A percentile compares a stretch with the other conserved stretches of the same genome.
These are phyloP conservation scores for Acanthochromis polyacanthus DNA, from an alignment of 2,113 vertebrate species.

Conservation along the genomic window DNA sequence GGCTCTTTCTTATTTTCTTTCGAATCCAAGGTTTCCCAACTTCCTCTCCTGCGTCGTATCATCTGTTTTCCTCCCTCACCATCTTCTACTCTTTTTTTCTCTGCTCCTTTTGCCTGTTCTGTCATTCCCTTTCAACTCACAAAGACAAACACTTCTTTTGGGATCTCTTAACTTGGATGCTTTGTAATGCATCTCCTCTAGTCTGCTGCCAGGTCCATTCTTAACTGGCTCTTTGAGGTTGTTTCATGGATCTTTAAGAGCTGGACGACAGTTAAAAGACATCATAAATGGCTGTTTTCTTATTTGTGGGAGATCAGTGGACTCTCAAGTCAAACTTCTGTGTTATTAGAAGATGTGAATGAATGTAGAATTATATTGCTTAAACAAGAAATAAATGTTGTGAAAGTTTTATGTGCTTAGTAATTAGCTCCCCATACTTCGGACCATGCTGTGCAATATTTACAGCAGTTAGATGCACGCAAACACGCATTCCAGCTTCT, in stretches of 20 bases:
- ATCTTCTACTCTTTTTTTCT: not conserved
- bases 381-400: not conserved
- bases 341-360: not conserved
- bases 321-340: not conserved
- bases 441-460: not conserved
- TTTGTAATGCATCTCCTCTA: not conserved
- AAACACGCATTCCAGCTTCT: constrained; percentile 36
- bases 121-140: constrained; percentile 24
- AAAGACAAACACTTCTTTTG: constrained; percentile 28
- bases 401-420: constrained; percentile 20
- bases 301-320: constrained; percentile 2
- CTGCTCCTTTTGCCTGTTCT: not conserved
- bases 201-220: not conserved
- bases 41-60: constrained; percentile 24
- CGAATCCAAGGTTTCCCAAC: constrained; percentile 29
- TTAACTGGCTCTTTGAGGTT: not conserved
- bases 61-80: constrained; percentile 16
- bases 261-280: not conserved
- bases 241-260: constrained; percentile 2
- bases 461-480: constrained; percentile 32
- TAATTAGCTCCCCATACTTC: constrained; percentile 26
- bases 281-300: not conserved
- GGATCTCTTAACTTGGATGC: not conserved
- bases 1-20: constrained; percentile 37
- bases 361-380: not conserved